Percentiles rank a stretch among this genome's conserved stretches.
These are phyloP conservation scores for Zenarchopterus dispar DNA, from an alignment of 2,797 vertebrate species.

Conservation along the genomic window DNA sequence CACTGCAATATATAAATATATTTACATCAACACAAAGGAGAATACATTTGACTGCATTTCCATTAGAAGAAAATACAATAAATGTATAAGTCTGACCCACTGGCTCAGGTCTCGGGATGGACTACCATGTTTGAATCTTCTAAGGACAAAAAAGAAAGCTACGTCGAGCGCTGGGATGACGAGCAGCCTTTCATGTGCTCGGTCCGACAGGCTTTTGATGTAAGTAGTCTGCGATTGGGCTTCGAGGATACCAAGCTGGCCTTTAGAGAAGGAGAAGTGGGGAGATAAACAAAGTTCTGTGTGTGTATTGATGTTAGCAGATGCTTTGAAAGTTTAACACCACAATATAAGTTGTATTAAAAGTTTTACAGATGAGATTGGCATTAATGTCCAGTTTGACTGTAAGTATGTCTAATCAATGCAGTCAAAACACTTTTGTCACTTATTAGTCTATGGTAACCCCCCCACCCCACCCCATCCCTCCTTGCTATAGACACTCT, in stretches of 20 bases:
- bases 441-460: too few relatives aligned
- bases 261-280: slow-evolving; percentile 45
- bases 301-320: background rate
- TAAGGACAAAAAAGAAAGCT: slow-evolving; percentile 60
- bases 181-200: slow-evolving; percentile 72
- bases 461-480: too few relatives aligned
- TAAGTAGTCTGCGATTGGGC: slow-evolving; percentile 66
- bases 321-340: slow-evolving; percentile 22
- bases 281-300: slow-evolving; percentile 28
- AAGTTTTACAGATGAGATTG: slow-evolving; percentile 18
- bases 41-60: slow-evolving; percentile 73
- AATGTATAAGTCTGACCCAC: slow-evolving; percentile 40
- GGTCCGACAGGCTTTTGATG: slow-evolving; percentile 79
- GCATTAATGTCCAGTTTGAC: background rate
- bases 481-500: too few relatives aligned
- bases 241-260: slow-evolving; percentile 53
- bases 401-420: slow-evolving; percentile 2
- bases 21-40: slow-evolving; percentile 7
- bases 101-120: slow-evolving; percentile 30
- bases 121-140: slow-evolving; percentile 33
- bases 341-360: slow-evolving; percentile 9
- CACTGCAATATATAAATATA: background rate
- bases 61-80: slow-evolving; percentile 54
- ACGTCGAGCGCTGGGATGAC: slow-evolving; percentile 48
- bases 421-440: background rate